Evolutionary conservation across 2,797 vertebrate genomes (phyloP).

Genomic region (Coluber constrictor): DNA sequence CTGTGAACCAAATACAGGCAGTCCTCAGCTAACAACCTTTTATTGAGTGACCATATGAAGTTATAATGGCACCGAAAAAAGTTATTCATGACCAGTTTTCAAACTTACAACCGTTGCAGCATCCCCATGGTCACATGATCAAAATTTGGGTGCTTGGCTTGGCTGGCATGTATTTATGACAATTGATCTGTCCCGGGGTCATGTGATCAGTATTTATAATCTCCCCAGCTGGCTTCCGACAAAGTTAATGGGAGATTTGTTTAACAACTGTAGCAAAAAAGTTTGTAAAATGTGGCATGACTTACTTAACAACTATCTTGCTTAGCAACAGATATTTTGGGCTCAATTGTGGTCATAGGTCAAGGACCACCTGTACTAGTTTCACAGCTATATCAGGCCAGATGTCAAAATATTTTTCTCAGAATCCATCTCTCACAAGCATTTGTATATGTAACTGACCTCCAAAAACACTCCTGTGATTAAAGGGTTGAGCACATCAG

Average conservation of each 20-base stretch:
- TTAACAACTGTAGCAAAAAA: neutral
- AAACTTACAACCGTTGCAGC: neutral
- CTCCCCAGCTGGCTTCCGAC: neutral
- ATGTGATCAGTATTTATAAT: neutral
- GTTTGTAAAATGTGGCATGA: neutral
- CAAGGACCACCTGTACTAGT: neutral
- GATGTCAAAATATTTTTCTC: neutral
- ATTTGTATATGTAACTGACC: slow-evolving; percentile 76
- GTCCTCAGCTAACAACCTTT: neutral
- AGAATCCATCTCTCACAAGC: neutral
- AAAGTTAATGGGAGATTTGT: neutral
- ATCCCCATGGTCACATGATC: neutral
- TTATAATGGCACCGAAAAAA: neutral
- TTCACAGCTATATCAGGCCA: neutral
- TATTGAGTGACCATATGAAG: neutral
- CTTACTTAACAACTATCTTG: neutral
- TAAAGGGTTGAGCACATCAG: slow-evolving; percentile 92
- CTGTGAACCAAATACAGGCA: neutral
- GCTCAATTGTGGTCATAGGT: neutral
- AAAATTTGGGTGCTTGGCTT: neutral
- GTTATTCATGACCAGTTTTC: neutral
- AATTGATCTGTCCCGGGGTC: neutral
- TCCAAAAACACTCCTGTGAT: slow-evolving; percentile 96
- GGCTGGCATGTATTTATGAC: neutral
- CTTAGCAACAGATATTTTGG: neutral